Evolutionary conservation across 2,113 vertebrate species (phyloP).

Genomic region (Vidua chalybeata): DNA sequence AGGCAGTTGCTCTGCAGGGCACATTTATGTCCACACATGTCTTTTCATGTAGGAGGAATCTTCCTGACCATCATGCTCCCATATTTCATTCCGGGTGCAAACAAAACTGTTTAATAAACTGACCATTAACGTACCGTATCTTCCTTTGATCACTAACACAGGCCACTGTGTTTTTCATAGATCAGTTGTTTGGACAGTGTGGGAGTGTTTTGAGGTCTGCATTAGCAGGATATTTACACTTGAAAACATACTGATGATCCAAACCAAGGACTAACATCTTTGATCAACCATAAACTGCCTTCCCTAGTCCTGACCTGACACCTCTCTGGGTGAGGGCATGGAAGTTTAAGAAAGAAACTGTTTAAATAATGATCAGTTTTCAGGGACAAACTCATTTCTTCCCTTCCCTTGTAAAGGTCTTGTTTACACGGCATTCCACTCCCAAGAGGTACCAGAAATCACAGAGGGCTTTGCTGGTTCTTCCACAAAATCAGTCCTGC

Average conservation of each 20-base stretch:
- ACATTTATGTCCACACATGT: neutral
- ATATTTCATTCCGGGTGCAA: constrained; percentile 46
- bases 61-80: neutral
- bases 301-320: constrained; percentile 54
- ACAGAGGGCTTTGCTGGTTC: neutral
- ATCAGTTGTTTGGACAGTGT: constrained; percentile 62
- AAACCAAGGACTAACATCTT: constrained; percentile 45
- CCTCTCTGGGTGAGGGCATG: constrained; percentile 21
- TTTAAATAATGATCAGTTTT: constrained; percentile 40
- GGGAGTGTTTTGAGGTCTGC: constrained; percentile 48
- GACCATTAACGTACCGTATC: constrained; percentile 35
- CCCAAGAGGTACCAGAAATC: neutral
- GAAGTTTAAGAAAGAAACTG: constrained; percentile 16
- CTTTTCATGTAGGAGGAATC: constrained; percentile 13
- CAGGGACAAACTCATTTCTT: constrained; percentile 18
- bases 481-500: neutral
- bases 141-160: constrained; percentile 65
- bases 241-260: constrained; percentile 51
- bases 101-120: constrained; percentile 52
- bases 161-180: constrained; percentile 56
- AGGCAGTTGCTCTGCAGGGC: neutral
- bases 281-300: constrained; percentile 50
- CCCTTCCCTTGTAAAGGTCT: neutral
- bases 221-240: constrained; percentile 70
- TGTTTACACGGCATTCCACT: neutral